Base-by-base conservation (phyloP, 2,113 vertebrate species). In the Pluvianellus socialis region DNA sequence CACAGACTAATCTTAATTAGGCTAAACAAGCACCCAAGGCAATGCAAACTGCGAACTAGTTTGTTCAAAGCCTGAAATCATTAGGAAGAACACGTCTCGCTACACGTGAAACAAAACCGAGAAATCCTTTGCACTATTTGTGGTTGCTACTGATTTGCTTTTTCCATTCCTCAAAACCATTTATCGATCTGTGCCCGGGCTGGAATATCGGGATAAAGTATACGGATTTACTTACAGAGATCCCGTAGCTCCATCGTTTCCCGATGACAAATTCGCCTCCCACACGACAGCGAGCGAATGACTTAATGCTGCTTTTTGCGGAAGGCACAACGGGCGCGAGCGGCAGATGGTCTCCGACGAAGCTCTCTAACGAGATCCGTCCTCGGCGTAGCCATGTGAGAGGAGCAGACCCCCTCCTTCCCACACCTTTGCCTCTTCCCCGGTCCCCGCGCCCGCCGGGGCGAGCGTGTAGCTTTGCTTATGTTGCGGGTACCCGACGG, bases 401-500 rank as follows among this genome's bases (percentile, higher is more conserved):
- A 94, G 89, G 94, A 96, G 95, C 88, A 70, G 75, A 88, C 84
- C 77, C 83, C 68, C 62, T 61, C 98, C 91, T 97, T 95, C 45
- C 59, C 97, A 93, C 98, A 98, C 98, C 98, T 97, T 96, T 47
- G 68, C 95, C 95, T 62, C 93, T 96, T 82, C 96, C 50, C 95
- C 50, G 65, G 95, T 96, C 93, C 96, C 88, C 92, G 92, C 91
- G 94, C 96, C 96, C 40, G 92, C 90, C 77, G 93, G 91, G 97
- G 96, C 62, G 91, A 97, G 98, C 95, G 91, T 97, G 96, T 96
- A 97, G 98, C 98, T 98, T 98, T 97, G 98, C 99, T 99, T 99
- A 99, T 99, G 99, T 99, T 98, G 99, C 98, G 99, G 97, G 98
- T 94, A 95, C 97, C 96, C 91, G 50, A 90, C 9, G 92, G 97